phyloP scores from a whole-genome alignment of 2,797 vertebrate species.

The Pseudochirops cupreus region DNA sequence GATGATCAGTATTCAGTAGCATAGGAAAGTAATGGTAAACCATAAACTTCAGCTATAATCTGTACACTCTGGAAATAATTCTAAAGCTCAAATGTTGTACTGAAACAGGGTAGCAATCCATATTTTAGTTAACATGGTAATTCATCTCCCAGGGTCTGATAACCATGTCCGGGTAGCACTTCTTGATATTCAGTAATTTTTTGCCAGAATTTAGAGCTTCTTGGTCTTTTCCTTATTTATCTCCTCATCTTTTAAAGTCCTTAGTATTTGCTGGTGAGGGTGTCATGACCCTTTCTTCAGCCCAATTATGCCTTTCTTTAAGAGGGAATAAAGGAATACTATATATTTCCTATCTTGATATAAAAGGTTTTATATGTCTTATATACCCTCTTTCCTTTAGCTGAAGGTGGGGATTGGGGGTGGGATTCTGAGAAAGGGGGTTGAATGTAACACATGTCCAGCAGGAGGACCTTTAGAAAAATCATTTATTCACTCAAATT shows the following conservation, averaged over 20 bases:
- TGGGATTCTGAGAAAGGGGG: conserved; percentile 15
- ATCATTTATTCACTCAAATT: conserved; percentile 61
- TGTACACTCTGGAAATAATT: conserved; percentile 76
- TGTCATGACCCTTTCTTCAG: background rate
- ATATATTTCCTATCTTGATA: background rate
- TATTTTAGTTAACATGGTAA: conserved; percentile 70
- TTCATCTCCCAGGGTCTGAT: conserved; percentile 70
- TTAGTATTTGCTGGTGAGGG: background rate
- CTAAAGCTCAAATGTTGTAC: conserved; percentile 67
- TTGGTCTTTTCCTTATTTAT: conserved; percentile 32
- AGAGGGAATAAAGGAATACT: background rate
- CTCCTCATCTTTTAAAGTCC: conserved; percentile 64
- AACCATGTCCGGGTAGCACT: conserved; percentile 51
- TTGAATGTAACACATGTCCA: conserved; percentile 64
- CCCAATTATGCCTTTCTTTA: background rate
- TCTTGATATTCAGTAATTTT: conserved; percentile 67
- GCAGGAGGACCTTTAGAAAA: background rate
- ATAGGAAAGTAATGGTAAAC: conserved; percentile 76
- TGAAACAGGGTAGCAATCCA: conserved; percentile 72
- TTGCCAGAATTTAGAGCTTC: conserved; percentile 59
- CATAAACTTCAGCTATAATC: conserved; percentile 69
- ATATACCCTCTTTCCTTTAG: background rate
- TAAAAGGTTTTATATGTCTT: background rate
- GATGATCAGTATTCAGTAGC: conserved; percentile 67
- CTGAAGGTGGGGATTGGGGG: background rate